These are phyloP conservation scores for Seladonia tumulorum DNA, from an alignment of 2,888 invertebrate species.

Conservation along the genomic window DNA sequence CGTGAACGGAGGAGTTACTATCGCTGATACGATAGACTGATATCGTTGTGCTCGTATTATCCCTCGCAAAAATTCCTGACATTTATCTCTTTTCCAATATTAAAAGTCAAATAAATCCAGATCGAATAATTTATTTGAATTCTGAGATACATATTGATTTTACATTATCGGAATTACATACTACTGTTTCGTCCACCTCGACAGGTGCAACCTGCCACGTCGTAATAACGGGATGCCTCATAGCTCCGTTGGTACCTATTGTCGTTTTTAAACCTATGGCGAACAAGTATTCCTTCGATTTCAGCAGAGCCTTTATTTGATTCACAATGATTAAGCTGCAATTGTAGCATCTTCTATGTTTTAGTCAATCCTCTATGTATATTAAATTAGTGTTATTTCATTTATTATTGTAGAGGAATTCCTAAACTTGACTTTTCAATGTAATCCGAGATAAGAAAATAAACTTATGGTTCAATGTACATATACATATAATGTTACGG, in stretches of 20 bases:
- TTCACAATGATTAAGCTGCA: not conserved
- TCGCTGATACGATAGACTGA: not conserved
- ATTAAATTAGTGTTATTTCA: not conserved
- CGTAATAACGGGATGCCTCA: constrained; percentile 26
- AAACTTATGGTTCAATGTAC: not conserved
- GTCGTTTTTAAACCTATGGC: not conserved
- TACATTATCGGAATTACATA: not conserved
- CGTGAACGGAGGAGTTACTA: not conserved
- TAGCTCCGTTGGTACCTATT: constrained; percentile 6
- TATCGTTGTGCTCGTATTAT: not conserved
- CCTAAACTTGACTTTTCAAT: not conserved
- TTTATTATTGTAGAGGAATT: not conserved
- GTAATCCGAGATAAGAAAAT: too few species aligned
- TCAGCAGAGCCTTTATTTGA: not conserved
- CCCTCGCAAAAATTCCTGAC: not conserved
- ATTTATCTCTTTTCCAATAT: not conserved
- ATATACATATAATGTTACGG: not conserved
- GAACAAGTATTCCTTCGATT: constrained; percentile 16
- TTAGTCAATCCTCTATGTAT: not conserved
- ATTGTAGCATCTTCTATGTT: not conserved
- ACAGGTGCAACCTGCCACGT: constrained; percentile 38
- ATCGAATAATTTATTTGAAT: not conserved
- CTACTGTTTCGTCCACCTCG: not conserved
- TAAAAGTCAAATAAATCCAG: not conserved
- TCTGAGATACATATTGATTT: not conserved